Conservation (phyloP, 2,888 invertebrate species). For the Ischnura elegans region DNA sequence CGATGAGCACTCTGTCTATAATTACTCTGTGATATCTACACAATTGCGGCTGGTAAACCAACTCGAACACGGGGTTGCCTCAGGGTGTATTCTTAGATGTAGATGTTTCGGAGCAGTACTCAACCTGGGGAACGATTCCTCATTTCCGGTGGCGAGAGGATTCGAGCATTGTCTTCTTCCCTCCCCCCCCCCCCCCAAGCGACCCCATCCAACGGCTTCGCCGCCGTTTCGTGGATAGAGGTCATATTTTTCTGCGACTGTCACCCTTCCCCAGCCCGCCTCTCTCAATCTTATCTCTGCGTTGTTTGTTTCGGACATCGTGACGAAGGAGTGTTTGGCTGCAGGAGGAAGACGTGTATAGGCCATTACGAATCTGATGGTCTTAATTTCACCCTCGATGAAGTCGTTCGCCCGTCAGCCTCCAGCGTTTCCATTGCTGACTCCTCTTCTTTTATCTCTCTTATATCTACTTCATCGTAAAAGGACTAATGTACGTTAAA, state of each 20-base stretch:
- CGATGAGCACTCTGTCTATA: too few relatives aligned
- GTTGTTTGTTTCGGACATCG: neutral
- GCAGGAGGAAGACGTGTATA: neutral
- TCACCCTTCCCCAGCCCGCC: neutral
- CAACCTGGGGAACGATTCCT: too few relatives aligned
- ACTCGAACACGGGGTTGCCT: too few relatives aligned
- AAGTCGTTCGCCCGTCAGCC: neutral
- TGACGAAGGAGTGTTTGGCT: neutral
- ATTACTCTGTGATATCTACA: too few relatives aligned
- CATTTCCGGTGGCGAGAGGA: too few relatives aligned
- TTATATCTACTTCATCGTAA: too few relatives aligned
- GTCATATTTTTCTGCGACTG: neutral
- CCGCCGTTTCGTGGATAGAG: neutral
- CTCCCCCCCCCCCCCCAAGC: neutral
- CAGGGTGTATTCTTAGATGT: too few relatives aligned
- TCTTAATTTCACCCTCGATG: neutral
- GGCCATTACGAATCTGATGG: neutral
- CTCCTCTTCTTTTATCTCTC: neutral
- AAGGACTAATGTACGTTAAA: too few relatives aligned
- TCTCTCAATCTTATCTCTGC: neutral
- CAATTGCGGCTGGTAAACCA: too few relatives aligned
- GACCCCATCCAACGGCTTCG: neutral
- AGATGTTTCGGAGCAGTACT: too few relatives aligned
- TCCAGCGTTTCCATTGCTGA: neutral
- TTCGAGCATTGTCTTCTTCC: too few relatives aligned